Evolutionary conservation across 2,888 invertebrate species (phyloP), one percentile per base, ranked within the genome.

Genomic region (Serripes groenlandicus): DNA sequence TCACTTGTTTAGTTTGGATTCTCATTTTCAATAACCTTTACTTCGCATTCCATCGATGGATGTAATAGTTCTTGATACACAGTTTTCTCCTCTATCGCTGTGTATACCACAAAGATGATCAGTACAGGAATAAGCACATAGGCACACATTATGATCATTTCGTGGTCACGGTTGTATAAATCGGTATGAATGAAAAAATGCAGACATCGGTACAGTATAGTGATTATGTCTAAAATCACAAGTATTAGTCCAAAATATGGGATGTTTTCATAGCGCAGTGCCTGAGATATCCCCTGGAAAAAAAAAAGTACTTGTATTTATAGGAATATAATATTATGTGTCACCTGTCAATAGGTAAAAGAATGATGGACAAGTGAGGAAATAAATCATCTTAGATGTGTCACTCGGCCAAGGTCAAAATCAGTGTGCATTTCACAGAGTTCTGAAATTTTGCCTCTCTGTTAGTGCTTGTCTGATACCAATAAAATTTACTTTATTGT

Each of bases 221-320:
- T n/a, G 11, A 58, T 28, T 4, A 58, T 26, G 26, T 58, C 58
- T 28, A 26, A 3, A 5, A 58, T n/a, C 26, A 58, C 28, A 5
- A 58, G 58, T 7, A 58, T 15, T 7, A 28, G 15, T 26, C 28
- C 26, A 26, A 58, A 58, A 26, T 28, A 26, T 11, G 58, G 58
- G 26, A 58, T 26, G 26, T 58, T 58, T 26, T 58, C 58, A 28
- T 58, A 58, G 4, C 58, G 58, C 58, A 58, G 58, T 58, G 28
- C 11, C 4, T 23, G 2, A 5, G 58, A 58, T 5, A 58, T 26
- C 28, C 58, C 28, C 58, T 58, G 58, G 28, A 58, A 58, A 58
- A 28, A 26, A 58, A n/a, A n/a, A n/a, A n/a, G n/a, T n/a, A n/a
- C n/a, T n/a, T n/a, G n/a, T n/a, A n/a, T n/a, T n/a, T n/a, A n/a